Base-by-base conservation (phyloP, 1,140 invertebrate species). In the Melipona quadrifasciata region DNA sequence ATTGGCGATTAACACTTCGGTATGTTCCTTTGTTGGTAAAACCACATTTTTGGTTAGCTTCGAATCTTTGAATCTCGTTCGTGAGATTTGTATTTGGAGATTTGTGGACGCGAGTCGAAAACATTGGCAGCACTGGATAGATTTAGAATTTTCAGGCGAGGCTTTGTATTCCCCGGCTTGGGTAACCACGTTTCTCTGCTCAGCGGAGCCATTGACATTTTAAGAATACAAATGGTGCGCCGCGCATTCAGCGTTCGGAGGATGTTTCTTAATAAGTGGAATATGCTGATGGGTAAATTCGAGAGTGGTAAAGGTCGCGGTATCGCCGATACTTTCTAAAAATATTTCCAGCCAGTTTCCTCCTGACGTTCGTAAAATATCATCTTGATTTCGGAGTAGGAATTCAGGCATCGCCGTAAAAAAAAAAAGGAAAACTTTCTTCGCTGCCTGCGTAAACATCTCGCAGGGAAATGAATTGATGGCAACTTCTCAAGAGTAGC, bases 191-290 rank as follows among this genome's bases (percentile, higher is more conserved):
- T 55, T n/a, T 55, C 31, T 55, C 72, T 74, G 21, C 31, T 51
- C 72, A 55, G 51, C 51, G 19, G 27, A 74, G n/a, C 72, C 72
- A 74, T 74, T 74, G 72, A 74, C 72, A 74, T 74, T 74, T 74
- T 74, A 74, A 51, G 72, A 74, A 74, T 74, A 55, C 72, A 55
- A 74, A 74, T 74, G 72, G 1, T 55, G 39, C 53, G 14, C 47
- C 31, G 71, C 31, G 71, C 72, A 55, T 74, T 74, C 72, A 55
- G 19, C 27, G 39, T 47, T 10, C 39, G 19, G 47, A 74, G 72
- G 27, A 51, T 73, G 71, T 73, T 74, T 74, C 72, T 74, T 74
- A 74, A 74, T 74, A 74, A 74, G 27, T 55, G 72, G 72, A 74
- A 74, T 74, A 74, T 55, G 72, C 72, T 74, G 71, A 53, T 73